Conservation (phyloP, 2,888 invertebrate species). For the Cataglyphis albicans region DNA sequence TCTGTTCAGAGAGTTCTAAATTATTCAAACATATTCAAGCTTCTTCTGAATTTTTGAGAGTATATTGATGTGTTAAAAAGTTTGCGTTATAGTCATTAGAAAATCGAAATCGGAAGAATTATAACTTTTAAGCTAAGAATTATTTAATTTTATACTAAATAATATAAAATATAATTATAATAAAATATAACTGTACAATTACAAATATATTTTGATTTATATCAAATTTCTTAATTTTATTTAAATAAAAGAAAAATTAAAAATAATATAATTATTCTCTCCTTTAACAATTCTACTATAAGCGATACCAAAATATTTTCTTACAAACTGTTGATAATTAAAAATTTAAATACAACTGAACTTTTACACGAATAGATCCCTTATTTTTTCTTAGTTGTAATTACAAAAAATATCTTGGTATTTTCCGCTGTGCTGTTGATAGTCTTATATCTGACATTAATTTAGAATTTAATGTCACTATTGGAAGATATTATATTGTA, state of each 20-base stretch:
- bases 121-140: neutral
- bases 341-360: neutral
- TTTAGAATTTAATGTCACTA: neutral
- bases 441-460: neutral
- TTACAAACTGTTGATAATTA: neutral
- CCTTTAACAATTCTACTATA: neutral
- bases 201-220: neutral
- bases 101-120: neutral
- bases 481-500: neutral
- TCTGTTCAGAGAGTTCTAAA: slow-evolving; percentile 5
- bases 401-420: neutral
- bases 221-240: neutral
- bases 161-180: neutral
- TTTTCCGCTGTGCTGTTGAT: neutral
- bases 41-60: neutral
- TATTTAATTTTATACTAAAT: neutral
- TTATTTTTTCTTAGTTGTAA: neutral
- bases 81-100: neutral
- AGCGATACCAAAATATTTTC: neutral
- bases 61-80: neutral
- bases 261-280: neutral
- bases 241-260: neutral
- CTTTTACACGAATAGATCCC: neutral
- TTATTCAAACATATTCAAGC: slow-evolving; percentile 22
- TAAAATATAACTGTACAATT: neutral